Base-by-base conservation (phyloP, 2,797 vertebrate genomes). In the Muscicapa striata region DNA sequence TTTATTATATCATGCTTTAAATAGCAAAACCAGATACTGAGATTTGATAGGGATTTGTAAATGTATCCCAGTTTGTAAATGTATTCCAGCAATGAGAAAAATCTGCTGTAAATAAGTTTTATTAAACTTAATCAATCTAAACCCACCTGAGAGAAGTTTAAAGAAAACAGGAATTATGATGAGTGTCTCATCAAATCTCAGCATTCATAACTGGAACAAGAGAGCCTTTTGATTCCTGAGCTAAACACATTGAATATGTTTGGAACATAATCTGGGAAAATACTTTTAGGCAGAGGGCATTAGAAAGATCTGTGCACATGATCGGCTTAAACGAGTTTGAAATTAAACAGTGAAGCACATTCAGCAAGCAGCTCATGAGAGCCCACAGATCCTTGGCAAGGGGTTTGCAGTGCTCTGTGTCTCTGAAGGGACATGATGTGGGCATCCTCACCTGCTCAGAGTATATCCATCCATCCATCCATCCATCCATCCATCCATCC, bases 191-290 rank as follows among this genome's bases (percentile, higher is more conserved):
- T 93, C 95, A 86, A 94, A 91, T 74, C 73, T 86, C 62, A 87
- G 72, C 63, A 93, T 86, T 94, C 38, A 45, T 87, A 80, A 52
- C 48, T 61, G 36, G 79, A 92, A 96, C 96, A 97, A 94, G 84
- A 78, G 67, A 76, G 18, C 68, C 92, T 94, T 96, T 95, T 96
- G 54, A 96, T 95, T 93, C 55, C 64, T 70, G 52, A 75, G 43
- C 83, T 92, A 78, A 96, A 85, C 80, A 84, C 17, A 3, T 63
- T 82, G 72, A 89, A 76, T 73, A 67, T 52, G 66, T 67, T 55
- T n/a, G 84, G 92, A 94, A 84, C 2, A 1, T 96, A 95, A 93
- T 93, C 93, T 95, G 92, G 78, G 93, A 91, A 95, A 97, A 94
- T 68, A 77, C 67, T 92, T 92, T 55, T 41, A 89, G 87, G 74